Conservation (phyloP, 2,113 vertebrate species). For the Azemiops feae region DNA sequence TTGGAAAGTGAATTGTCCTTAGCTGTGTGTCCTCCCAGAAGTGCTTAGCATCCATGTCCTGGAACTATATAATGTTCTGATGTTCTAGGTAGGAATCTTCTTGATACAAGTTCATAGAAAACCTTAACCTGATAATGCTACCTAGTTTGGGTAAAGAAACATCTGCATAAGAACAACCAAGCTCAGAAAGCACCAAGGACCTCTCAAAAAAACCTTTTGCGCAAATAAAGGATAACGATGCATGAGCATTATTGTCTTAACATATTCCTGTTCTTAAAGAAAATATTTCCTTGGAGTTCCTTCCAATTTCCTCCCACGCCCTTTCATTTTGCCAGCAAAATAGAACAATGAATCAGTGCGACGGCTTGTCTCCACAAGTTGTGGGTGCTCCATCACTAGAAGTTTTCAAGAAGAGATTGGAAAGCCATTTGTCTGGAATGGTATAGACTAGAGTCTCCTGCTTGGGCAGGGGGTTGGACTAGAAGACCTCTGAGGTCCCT, state of each 20-base stretch:
- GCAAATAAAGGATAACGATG: not conserved
- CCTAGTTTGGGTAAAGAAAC: not conserved
- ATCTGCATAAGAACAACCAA: not conserved
- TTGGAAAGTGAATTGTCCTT: not conserved
- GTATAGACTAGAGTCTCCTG: not conserved
- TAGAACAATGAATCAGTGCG: not conserved
- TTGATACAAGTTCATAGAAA: not conserved
- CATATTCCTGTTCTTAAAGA: not conserved
- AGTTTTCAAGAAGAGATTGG: not conserved
- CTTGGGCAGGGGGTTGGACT: not conserved
- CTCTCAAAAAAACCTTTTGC: not conserved
- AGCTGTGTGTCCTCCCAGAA: not conserved
- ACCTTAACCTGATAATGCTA: not conserved
- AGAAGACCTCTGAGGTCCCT: not conserved
- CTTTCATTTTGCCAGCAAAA: not conserved
- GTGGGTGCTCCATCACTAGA: not conserved
- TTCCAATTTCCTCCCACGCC: not conserved
- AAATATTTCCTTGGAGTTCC: not conserved
- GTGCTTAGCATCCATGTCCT: not conserved
- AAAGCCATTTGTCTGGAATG: not conserved
- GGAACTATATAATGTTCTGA: not conserved
- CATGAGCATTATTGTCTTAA: not conserved
- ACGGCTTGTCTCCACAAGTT: not conserved
- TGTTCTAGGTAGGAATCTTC: not conserved
- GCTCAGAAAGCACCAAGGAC: not conserved